Percentiles rank a stretch among this genome's conserved stretches.
Evolutionary conservation across 2,797 vertebrate species (phyloP).

Genomic region (Bucorvus abyssinicus): DNA sequence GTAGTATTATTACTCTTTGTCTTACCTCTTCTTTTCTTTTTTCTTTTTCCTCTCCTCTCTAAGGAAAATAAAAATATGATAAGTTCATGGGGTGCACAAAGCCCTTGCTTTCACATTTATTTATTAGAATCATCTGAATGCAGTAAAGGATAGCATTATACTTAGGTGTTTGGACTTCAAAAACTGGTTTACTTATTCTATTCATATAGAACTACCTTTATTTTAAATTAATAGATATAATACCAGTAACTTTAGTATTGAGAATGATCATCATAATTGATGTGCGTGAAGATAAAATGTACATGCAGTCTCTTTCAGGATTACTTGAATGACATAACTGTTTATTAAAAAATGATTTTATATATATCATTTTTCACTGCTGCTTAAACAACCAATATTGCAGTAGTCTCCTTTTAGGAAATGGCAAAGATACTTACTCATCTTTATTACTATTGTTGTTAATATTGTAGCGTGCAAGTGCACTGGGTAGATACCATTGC

Average conservation of each 20-base stretch:
- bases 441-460: slow-evolving; percentile 96
- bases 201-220: not conserved
- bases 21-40: slow-evolving; percentile 81
- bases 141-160: not conserved
- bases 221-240: not conserved
- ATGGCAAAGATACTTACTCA: slow-evolving; percentile 77
- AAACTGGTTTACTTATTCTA: not conserved
- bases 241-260: not conserved
- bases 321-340: not conserved
- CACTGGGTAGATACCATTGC: slow-evolving; percentile 38
- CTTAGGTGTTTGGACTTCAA: not conserved
- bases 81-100: not conserved
- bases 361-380: not conserved
- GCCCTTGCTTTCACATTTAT: not conserved
- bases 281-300: not conserved
- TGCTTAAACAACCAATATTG: not conserved
- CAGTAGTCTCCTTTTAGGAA: not conserved
- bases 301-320: not conserved
- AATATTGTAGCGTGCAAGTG: slow-evolving; percentile 77
- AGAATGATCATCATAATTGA: not conserved
- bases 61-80: slow-evolving; percentile 40
- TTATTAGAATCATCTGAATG: not conserved
- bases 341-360: not conserved
- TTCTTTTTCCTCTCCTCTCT: slow-evolving; percentile 82
- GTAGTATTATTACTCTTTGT: not conserved